Evolutionary conservation across 2,797 vertebrate species (phyloP).

Genomic region (Pachyuromys duprasi): DNA sequence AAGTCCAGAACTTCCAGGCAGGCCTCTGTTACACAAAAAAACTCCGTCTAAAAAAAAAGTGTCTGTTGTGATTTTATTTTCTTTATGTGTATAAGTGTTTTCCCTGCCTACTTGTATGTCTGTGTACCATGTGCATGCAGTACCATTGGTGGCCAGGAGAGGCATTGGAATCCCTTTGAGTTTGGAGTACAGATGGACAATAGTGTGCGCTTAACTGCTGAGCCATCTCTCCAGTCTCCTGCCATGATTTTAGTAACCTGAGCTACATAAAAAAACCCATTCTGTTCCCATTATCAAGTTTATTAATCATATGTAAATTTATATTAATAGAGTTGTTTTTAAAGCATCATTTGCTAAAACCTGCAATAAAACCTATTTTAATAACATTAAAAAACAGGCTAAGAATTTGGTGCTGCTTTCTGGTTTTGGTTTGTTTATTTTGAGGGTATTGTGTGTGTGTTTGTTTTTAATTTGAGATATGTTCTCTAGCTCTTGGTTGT

Average conservation of each 20-base stretch:
- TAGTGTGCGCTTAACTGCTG: background rate
- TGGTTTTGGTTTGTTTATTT: background rate
- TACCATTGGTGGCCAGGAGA: background rate
- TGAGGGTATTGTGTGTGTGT: background rate
- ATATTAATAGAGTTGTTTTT: background rate
- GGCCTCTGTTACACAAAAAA: too few species aligned
- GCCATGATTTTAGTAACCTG: slow-evolving; percentile 10
- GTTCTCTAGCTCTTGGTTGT: background rate
- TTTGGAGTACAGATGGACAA: background rate
- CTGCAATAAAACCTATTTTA: background rate
- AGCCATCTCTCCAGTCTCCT: background rate
- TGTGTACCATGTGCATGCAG: background rate
- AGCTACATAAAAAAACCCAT: slow-evolving; percentile 1
- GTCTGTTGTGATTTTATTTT: background rate
- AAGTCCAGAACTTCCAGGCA: too few species aligned
- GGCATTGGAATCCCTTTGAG: background rate
- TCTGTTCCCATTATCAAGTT: background rate
- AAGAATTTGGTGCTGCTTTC: background rate
- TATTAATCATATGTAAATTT: background rate
- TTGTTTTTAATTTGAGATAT: background rate
- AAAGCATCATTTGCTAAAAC: background rate
- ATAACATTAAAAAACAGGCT: background rate
- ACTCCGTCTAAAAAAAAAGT: background rate
- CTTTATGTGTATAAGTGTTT: background rate
- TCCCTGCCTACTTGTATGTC: background rate